These are phyloP conservation scores for Pachydiplax longipennis DNA, from an alignment of 2,888 invertebrate species.

Conservation along the genomic window DNA sequence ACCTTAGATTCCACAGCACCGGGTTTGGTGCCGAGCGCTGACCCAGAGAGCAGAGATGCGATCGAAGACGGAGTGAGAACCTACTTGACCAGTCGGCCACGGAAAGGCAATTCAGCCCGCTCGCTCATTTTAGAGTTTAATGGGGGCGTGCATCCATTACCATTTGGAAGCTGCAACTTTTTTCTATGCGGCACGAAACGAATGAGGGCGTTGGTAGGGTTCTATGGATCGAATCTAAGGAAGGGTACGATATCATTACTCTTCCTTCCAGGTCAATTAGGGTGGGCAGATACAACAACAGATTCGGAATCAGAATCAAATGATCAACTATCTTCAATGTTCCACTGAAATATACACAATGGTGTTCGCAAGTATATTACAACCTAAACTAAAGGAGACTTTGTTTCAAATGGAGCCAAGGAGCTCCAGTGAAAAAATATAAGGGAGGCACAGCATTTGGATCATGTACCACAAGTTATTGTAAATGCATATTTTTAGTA, in stretches of 20 bases:
- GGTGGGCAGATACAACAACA: too few relatives aligned
- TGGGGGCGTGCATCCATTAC: constrained; percentile 25
- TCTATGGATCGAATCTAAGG: not conserved
- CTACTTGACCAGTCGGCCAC: constrained; percentile 29
- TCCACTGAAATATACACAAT: too few relatives aligned
- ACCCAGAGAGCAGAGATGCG: not conserved
- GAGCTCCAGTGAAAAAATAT: too few relatives aligned
- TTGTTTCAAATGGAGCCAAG: too few relatives aligned
- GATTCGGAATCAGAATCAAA: too few relatives aligned
- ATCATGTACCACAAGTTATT: too few relatives aligned
- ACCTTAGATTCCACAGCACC: not conserved
- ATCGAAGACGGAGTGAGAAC: not conserved
- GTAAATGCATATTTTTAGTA: too few relatives aligned
- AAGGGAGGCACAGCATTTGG: too few relatives aligned
- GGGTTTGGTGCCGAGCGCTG: not conserved
- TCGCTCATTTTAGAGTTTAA: constrained; percentile 21
- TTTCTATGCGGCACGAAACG: not conserved
- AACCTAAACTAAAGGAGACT: too few relatives aligned
- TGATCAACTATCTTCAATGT: too few relatives aligned
- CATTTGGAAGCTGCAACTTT: constrained; percentile 8
- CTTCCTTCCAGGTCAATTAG: not conserved
- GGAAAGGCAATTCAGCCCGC: not conserved
- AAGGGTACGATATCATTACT: not conserved
- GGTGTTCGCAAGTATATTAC: too few relatives aligned
- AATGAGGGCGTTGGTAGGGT: not conserved